Base-by-base conservation (phyloP, 2,797 vertebrate genomes). In the Cirrhinus mrigala region DNA sequence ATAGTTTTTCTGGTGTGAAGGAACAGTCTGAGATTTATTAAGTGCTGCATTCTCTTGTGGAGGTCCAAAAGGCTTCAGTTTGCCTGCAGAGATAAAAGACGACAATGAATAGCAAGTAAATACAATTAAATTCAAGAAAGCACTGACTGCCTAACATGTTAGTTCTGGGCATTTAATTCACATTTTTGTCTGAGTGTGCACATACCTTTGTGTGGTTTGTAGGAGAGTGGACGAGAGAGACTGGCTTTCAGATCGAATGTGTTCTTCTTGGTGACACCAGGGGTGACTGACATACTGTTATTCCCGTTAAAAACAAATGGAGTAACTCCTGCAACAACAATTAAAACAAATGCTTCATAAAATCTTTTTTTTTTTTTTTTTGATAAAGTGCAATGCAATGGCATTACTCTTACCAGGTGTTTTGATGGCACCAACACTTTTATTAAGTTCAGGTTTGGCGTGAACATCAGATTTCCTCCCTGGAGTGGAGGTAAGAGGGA, bases 161-260 rank as follows among this genome's bases (percentile, higher is more conserved):
- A 56, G 46, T 9, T 18, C 4, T 6, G 0, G 22, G 24, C 33
- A 50, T 10, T 18, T 0, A 50, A 15, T 40, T 29, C 5, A 2
- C 66, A 29, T 22, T 6, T 44, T 60, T 82, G 8, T 75, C 10
- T 14, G 37, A 68, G 6, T 7, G 27, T 52, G 0, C 15, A 27
- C 87, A 8, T 91, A 99, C 98, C 98, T 94, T 93, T 96, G 73
- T 99, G 97, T 20, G 98, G 98, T 91, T 97, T 96, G 89, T 99
- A 99, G 56, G 29, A 66, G 87, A 99, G 97, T 0, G 97, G 97
- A 70, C 96, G 96, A 5, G 97, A 95, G 85, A 99, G 96, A 88
- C 98, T 99, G 44, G 96, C 97, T 94, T 98, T 95, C 87, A 99
- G 95, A 88, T 99, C 96, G 92, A 99, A 99, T 0, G 33, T 60